Base-by-base conservation (phyloP, 2,113 vertebrate genomes). In the Chascanopsetta lugubris region DNA sequence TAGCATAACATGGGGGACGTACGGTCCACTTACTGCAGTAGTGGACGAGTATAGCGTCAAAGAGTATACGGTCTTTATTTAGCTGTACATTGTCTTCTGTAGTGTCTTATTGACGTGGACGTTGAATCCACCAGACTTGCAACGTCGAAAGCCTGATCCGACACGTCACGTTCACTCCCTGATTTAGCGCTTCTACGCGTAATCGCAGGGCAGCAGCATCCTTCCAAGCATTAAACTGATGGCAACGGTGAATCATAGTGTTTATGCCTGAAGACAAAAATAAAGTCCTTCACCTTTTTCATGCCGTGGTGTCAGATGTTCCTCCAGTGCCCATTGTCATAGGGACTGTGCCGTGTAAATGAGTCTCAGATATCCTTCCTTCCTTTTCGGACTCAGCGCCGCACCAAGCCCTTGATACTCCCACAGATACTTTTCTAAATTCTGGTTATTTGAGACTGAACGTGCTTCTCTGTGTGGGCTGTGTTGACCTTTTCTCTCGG, bases 241-340 rank as follows among this genome's bases (percentile, higher is more conserved):
- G 34, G 53, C 27, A 46, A n/a, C 34, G 29, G n/a, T 57, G 7
- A 58, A 61, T n/a, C 17, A 18, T 61, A 30, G 56, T 68, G 49
- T 82, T 77, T 34, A 65, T 71, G 54, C 58, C 67, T 0, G 36
- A 51, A 46, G 70, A 40, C 62, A 51, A 55, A 68, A 22, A 47
- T 0, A 2, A 38, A 42, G 38, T 18, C 9, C 11, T 4, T 70
- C 58, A 32, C 63, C 8, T 42, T 34, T 50, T 27, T 43, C 15
- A 6, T 17, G 4, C 6, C 6, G 24, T 25, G 1, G 25, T 64
- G 60, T 61, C 50, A 72, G 17, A 56, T 70, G 72, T 66, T 56
- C 42, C 12, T 29, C 17, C 1, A 21, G 38, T 60, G 56, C 8
- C 20, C 34, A 29, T 58, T 47, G 57, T 57, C 36, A 62, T 22